Evolutionary conservation across 2,888 invertebrate species (phyloP), one percentile per base, ranked within the genome.

Genomic region (Coelopa pilipes): DNA sequence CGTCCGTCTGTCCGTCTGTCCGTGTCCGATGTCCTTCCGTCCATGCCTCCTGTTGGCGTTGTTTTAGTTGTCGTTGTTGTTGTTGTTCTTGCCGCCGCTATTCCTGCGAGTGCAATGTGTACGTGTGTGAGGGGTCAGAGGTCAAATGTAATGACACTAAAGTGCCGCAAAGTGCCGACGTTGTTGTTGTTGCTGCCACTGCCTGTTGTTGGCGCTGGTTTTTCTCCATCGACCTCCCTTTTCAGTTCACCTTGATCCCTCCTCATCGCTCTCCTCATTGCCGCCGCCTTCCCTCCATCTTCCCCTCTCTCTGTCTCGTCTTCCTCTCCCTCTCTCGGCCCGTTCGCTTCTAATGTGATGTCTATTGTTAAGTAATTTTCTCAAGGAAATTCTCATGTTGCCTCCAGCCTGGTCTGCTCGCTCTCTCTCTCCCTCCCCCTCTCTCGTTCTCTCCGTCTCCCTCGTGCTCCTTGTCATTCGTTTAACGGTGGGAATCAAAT

Each of bases 321-420:
- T 34, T 4, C 2, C 34, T 34, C 34, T 34, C 34, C 7, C 34
- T 34, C 34, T 34, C 34, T 34, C 34, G n/a, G n/a, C n/a, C 7
- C 34, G 2, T 4, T 34, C 34, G 7, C 34, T 34, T 34, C 34
- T 34, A 34, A 34, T 34, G 13, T 50, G 15, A 59, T 46, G 69
- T 47, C 17, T 49, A 70, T 70, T 70, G 47, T 59, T 70, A 50
- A 70, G 45, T 34, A 24, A 70, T 62, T 49, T 70, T 62, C 62
- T 70, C 70, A 62, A 70, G 70, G 70, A 50, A 57, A 46, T 47
- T 65, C 19, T 50, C 50, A 19, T 62, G 19, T 62, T 15, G 57
- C 46, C 55, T 55, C 45, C 34, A 45, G 15, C n/a, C 34, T 53
- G 11, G 15, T 57, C 45, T 69, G 57, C 24, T 57, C 7, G 34